Evolutionary conservation across 2,888 invertebrate genomes (phyloP).

Genomic region (Metellina segmentata): DNA sequence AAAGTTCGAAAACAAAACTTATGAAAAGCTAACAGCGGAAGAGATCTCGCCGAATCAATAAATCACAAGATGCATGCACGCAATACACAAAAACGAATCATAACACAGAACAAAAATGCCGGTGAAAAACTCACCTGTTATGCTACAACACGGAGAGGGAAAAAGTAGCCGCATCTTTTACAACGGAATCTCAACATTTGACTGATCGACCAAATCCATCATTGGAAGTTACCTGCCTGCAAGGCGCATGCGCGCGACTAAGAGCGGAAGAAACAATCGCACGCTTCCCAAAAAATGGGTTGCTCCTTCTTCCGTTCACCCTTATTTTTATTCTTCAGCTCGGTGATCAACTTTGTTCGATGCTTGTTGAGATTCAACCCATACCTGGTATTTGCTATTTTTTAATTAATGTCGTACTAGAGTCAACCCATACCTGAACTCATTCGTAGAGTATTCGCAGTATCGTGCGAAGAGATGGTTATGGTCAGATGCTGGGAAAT

Average conservation of each 20-base stretch:
- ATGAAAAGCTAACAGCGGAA: no score
- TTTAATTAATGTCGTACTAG: no score
- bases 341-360: background rate
- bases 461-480: background rate
- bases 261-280: constrained; percentile 36
- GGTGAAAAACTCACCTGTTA: constrained; percentile 29
- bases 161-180: constrained; percentile 14
- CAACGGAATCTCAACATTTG: constrained; percentile 23
- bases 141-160: background rate
- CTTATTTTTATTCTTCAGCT: background rate
- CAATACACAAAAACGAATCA: constrained; percentile 1
- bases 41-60: no score
- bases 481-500: no score
- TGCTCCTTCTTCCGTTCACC: background rate
- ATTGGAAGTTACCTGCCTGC: constrained; percentile 1
- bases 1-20: no score
- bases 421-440: background rate
- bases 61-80: no score
- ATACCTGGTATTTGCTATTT: no score
- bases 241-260: constrained; percentile 13
- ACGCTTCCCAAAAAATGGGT: background rate
- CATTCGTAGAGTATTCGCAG: background rate
- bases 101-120: background rate
- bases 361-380: background rate
- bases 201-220: constrained; percentile 40